Evolutionary conservation across 2,113 vertebrate genomes (phyloP).

Genomic region (Ptilonorhynchus violaceus): DNA sequence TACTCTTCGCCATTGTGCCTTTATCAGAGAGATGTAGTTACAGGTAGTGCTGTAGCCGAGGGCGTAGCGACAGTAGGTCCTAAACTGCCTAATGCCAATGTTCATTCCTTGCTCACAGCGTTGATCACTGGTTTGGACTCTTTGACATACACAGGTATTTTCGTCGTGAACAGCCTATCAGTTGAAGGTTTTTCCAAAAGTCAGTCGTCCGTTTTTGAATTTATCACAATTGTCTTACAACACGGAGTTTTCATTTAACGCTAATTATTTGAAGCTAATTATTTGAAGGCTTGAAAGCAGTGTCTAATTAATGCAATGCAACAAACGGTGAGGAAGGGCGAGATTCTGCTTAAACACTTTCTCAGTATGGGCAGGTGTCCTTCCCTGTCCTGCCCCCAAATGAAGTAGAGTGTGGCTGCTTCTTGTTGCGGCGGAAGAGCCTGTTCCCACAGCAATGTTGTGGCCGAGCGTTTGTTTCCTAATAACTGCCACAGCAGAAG

Average conservation of each 20-base stretch:
- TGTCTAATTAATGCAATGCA: background rate
- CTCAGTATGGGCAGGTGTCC: background rate
- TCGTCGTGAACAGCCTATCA: rapidly evolving
- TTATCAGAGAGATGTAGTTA: background rate
- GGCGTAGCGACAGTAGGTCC: rapidly evolving
- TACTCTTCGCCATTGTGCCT: rapidly evolving
- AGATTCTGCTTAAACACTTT: background rate
- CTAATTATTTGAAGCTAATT: background rate
- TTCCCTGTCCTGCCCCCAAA: background rate
- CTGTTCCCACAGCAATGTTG: background rate
- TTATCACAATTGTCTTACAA: background rate
- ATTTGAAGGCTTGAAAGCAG: background rate
- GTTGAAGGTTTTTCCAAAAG: background rate
- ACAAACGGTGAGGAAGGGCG: rapidly evolving
- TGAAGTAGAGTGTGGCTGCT: background rate
- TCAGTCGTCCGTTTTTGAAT: rapidly evolving
- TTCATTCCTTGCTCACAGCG: rapidly evolving
- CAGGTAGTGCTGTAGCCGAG: background rate
- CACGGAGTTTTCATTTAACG: rapidly evolving
- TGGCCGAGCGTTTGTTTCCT: rapidly evolving
- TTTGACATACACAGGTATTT: background rate
- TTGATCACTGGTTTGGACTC: background rate
- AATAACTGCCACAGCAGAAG: background rate
- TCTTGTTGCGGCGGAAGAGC: background rate
- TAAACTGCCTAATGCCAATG: background rate